These are phyloP conservation scores for Chrysodeixis includens DNA, from an alignment of 2,888 invertebrate genomes.

Conservation along the genomic window DNA sequence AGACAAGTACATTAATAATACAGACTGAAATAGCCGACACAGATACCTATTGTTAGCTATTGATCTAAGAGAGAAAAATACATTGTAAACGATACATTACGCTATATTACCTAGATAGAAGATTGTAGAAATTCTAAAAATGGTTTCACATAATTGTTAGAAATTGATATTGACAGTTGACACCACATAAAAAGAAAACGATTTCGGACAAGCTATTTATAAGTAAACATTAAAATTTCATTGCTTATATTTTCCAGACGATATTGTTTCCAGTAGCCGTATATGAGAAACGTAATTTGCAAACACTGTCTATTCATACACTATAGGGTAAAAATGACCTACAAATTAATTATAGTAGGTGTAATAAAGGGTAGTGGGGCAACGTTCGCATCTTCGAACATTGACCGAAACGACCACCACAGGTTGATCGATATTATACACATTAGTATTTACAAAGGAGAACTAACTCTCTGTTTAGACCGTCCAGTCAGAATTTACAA, in stretches of 20 bases:
- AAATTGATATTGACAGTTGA: no score
- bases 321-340: neutral
- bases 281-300: neutral
- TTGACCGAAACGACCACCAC: slow-evolving; percentile 1
- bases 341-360: neutral
- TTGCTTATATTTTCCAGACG: no score
- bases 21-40: neutral
- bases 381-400: slow-evolving; percentile 2
- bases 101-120: no score
- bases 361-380: neutral
- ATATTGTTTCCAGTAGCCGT: neutral
- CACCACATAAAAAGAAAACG: no score
- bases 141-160: no score
- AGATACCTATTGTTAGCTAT: neutral
- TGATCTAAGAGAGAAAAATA: neutral
- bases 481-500: neutral
- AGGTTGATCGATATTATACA: neutral
- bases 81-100: neutral
- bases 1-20: neutral
- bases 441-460: neutral
- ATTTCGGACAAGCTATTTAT: no score
- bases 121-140: no score
- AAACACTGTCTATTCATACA: neutral
- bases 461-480: neutral
- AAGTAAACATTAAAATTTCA: no score